A percentile compares a stretch with the other conserved stretches of the same genome.
These are phyloP conservation scores for Felis catus DNA, from an alignment of 2,113 vertebrate species.

Conservation along the genomic window DNA sequence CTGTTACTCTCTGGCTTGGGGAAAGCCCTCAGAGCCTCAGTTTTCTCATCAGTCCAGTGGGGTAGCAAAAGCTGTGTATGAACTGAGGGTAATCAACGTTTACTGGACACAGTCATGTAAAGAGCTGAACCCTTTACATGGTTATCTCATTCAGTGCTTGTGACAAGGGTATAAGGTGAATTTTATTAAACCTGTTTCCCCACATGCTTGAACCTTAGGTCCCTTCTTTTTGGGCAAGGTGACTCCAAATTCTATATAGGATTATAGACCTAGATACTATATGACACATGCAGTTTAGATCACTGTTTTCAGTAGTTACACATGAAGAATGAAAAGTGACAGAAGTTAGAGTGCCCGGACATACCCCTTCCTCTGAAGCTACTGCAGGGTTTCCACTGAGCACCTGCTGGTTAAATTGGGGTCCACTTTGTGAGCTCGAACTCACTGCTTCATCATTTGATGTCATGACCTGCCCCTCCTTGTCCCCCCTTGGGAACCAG, in stretches of 20 bases:
- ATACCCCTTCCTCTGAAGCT: background rate
- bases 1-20: background rate
- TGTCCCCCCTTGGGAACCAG: rapidly evolving
- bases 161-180: background rate
- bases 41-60: background rate
- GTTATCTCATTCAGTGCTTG: background rate
- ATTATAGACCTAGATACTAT: background rate
- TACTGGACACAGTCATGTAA: background rate
- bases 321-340: background rate
- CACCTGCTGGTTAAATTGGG: background rate
- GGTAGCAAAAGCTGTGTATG: background rate
- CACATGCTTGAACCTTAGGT: background rate
- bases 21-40: background rate
- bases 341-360: background rate
- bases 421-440: no score
- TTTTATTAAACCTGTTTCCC: background rate
- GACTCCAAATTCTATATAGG: background rate
- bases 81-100: background rate
- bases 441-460: background rate
- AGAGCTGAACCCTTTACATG: background rate
- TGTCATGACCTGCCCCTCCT: background rate
- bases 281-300: background rate
- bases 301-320: background rate
- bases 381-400: background rate
- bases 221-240: background rate